Conservation (phyloP, 2,113 vertebrate genomes). For the Polypterus senegalus region DNA sequence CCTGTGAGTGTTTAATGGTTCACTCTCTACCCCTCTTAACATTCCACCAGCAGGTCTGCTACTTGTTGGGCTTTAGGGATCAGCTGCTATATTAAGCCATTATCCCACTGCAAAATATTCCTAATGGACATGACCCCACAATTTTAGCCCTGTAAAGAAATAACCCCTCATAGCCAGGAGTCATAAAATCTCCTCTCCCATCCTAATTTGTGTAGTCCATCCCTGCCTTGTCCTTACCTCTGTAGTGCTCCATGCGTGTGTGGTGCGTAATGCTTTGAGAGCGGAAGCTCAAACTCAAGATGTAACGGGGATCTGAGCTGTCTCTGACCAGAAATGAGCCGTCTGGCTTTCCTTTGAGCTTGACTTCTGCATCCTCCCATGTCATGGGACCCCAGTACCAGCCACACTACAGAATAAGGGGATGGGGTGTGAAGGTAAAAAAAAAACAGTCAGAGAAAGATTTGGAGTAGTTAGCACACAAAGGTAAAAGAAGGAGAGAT, state of each 20-base stretch:
- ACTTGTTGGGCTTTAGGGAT: too few species aligned
- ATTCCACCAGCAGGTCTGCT: too few species aligned
- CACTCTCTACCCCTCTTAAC: too few species aligned
- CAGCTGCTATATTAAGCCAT: too few species aligned
- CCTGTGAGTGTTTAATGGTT: too few species aligned
- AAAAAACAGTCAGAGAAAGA: neutral
- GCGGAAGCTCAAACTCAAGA: conserved; percentile 93
- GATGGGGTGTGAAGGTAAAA: neutral
- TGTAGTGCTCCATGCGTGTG: conserved; percentile 89
- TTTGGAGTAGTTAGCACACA: neutral
- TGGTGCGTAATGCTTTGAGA: conserved; percentile 90
- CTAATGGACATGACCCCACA: neutral
- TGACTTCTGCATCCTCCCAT: conserved; percentile 95
- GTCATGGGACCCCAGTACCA: conserved; percentile 98
- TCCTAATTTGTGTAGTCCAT: neutral
- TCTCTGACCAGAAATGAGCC: conserved; percentile 94
- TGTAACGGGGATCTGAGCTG: conserved; percentile 88
- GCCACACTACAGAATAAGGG: conserved; percentile 56
- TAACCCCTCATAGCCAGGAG: neutral
- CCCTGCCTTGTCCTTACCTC: conserved; percentile 46
- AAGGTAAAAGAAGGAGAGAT: neutral
- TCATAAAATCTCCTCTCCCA: neutral
- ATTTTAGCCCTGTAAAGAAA: neutral
- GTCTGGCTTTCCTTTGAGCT: conserved; percentile 85
- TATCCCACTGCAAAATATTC: too few species aligned